phyloP scores from a whole-genome alignment of 92 coral and sea anemone species.

The Plumapathes pennacea region DNA sequence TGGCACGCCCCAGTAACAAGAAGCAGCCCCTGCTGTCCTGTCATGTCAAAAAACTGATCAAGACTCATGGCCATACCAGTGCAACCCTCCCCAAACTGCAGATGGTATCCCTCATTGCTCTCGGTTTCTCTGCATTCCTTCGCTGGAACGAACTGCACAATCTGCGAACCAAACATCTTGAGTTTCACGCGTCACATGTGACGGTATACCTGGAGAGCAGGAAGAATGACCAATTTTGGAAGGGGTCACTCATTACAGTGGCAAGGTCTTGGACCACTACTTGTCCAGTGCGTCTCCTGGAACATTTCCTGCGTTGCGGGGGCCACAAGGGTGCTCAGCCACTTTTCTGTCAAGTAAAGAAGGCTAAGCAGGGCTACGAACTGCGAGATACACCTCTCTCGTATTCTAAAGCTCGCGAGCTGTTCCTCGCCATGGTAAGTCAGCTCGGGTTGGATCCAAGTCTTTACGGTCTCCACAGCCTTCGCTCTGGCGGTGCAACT shows the following conservation, averaged over 20 bases:
- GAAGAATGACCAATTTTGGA: constrained; percentile 36
- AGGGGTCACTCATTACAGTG: constrained; percentile 15
- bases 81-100: constrained; percentile 44
- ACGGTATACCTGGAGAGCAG: constrained; percentile 2
- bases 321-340: constrained; percentile 15
- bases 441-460: constrained; percentile 21
- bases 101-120: constrained; percentile 35
- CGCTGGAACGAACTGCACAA: constrained; percentile 41
- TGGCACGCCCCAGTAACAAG: constrained; percentile 42
- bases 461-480: constrained; percentile 35
- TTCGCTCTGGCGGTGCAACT: constrained; percentile 39
- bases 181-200: constrained; percentile 14
- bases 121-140: constrained; percentile 48
- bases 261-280: constrained; percentile 4
- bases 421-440: constrained; percentile 19
- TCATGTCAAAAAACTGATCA: constrained; percentile 50
- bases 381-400: constrained; percentile 31
- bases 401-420: constrained; percentile 29
- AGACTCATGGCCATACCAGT: constrained; percentile 29
- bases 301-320: constrained; percentile 23
- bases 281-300: constrained; percentile 19
- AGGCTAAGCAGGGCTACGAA: constrained; percentile 17
- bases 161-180: constrained; percentile 20
- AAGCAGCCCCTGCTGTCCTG: constrained; percentile 27
- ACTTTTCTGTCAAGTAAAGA: constrained; percentile 14